Evolutionary conservation across 1,140 invertebrate genomes (phyloP).

Genomic region (Drosophila orosa): DNA sequence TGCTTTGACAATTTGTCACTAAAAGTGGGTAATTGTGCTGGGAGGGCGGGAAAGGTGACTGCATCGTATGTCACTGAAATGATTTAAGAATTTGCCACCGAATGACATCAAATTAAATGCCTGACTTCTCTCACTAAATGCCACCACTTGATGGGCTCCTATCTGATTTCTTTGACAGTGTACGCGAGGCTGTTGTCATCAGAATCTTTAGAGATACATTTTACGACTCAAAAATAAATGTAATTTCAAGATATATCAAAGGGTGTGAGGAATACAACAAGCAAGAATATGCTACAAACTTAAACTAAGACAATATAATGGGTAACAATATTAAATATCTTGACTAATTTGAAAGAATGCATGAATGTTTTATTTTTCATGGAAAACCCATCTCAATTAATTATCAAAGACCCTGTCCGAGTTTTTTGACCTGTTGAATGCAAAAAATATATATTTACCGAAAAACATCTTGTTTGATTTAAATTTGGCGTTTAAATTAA

Average conservation of each 20-base stretch:
- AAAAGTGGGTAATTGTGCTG: slow-evolving; percentile 40
- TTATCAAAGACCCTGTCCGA: slow-evolving; percentile 5
- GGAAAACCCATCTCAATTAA: background rate
- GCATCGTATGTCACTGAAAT: slow-evolving; percentile 57
- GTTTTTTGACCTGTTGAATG: slow-evolving; percentile 29
- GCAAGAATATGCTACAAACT: background rate
- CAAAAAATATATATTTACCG: background rate
- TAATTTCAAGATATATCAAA: background rate
- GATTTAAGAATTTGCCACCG: slow-evolving; percentile 65
- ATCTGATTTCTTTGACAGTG: slow-evolving; percentile 34
- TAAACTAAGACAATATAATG: background rate
- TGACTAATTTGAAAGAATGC: background rate
- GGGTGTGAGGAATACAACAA: background rate
- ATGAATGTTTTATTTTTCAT: background rate
- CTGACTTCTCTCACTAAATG: slow-evolving; percentile 55
- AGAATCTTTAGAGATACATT: slow-evolving; percentile 3
- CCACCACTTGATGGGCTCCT: slow-evolving; percentile 12
- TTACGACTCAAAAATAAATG: slow-evolving; percentile 3
- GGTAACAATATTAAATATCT: background rate
- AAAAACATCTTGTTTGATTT: slow-evolving; percentile 27
- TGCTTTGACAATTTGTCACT: slow-evolving; percentile 76
- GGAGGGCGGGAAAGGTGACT: slow-evolving; percentile 29
- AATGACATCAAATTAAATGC: slow-evolving; percentile 77
- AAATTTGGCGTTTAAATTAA: slow-evolving; percentile 38
- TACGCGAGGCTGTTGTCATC: slow-evolving; percentile 16